phyloP scores from a whole-genome alignment of 1,140 invertebrate species.

The Drosophila pallidifrons region DNA sequence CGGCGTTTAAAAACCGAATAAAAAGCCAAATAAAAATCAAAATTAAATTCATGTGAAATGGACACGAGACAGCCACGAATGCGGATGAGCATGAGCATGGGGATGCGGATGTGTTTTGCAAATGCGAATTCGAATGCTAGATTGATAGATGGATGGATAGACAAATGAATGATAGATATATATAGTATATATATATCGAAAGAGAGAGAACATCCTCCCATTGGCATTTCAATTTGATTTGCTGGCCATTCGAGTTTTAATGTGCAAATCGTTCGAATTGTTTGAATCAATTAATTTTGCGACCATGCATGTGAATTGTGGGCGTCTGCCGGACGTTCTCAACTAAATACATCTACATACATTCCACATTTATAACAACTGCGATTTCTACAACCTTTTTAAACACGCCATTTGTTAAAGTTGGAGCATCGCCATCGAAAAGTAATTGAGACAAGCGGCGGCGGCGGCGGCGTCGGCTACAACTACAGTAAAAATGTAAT shows the following conservation, averaged over 20 bases:
- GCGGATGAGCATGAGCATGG: not conserved
- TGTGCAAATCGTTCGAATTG: constrained; percentile 57
- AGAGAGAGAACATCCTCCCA: constrained; percentile 6
- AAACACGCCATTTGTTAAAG: not conserved
- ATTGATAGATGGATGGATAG: not conserved
- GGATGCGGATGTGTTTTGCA: constrained; percentile 13
- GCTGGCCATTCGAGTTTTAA: constrained; percentile 49
- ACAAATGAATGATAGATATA: not conserved
- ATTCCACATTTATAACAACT: not conserved
- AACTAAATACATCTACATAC: not conserved
- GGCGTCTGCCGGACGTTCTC: not conserved
- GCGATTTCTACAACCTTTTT: not conserved
- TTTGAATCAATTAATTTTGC: constrained; percentile 55
- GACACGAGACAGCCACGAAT: constrained; percentile 21
- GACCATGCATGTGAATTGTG: constrained; percentile 37
- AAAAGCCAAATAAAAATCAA: constrained; percentile 75
- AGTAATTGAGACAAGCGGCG: no score
- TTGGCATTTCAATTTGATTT: constrained; percentile 77
- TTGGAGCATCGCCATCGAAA: not conserved
- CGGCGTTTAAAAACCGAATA: constrained; percentile 67
- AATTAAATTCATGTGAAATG: constrained; percentile 68
- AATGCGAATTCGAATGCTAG: constrained; percentile 4
- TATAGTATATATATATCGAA: no score
- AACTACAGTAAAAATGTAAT: not conserved
- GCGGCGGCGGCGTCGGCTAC: no score